Percentiles rank a stretch among this genome's conserved stretches.
phyloP scores from a whole-genome alignment of 2,888 invertebrate species.

The Carterocephalus palaemon region DNA sequence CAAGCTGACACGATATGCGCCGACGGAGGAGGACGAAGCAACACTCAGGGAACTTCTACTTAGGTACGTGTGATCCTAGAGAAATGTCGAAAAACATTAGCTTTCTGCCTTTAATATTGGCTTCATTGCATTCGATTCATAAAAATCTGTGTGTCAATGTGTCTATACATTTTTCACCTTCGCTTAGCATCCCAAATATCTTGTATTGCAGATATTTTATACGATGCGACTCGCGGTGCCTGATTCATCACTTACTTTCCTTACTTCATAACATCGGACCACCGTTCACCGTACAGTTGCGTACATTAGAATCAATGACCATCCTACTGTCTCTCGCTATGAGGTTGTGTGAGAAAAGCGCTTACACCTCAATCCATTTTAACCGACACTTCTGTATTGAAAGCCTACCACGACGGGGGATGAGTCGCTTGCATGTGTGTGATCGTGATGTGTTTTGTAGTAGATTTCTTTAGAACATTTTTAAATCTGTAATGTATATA shows the following conservation, averaged over 20 bases:
- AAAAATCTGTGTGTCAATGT: slow-evolving; percentile 54
- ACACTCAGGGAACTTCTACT: slow-evolving; percentile 96
- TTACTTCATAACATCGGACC: slow-evolving; percentile 52
- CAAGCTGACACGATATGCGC: slow-evolving; percentile 87
- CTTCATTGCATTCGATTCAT: slow-evolving; percentile 59
- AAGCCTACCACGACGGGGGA: slow-evolving; percentile 25
- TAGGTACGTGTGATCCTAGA: slow-evolving; percentile 83
- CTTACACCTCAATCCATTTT: slow-evolving; percentile 31
- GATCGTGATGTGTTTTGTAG: slow-evolving; percentile 47
- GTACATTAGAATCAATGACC: slow-evolving; percentile 64
- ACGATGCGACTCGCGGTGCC: slow-evolving; percentile 57
- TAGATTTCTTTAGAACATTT: slow-evolving; percentile 18
- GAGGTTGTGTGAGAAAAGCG: slow-evolving; percentile 31
- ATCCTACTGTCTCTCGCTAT: slow-evolving; percentile 35
- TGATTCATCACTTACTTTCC: slow-evolving; percentile 52
- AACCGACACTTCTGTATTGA: slow-evolving; percentile 27
- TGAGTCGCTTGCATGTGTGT: slow-evolving; percentile 64
- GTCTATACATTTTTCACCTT: slow-evolving; percentile 55
- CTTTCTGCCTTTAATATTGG: slow-evolving; percentile 68
- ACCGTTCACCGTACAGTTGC: slow-evolving; percentile 45
- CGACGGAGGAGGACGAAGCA: slow-evolving; percentile 94
- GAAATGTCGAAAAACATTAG: slow-evolving; percentile 49
- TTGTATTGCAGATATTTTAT: slow-evolving; percentile 68
- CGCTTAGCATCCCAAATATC: slow-evolving; percentile 73
- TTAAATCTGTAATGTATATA: slow-evolving; percentile 15